Conservation (phyloP, 2,888 invertebrate genomes). For the Onchidella celtica region DNA sequence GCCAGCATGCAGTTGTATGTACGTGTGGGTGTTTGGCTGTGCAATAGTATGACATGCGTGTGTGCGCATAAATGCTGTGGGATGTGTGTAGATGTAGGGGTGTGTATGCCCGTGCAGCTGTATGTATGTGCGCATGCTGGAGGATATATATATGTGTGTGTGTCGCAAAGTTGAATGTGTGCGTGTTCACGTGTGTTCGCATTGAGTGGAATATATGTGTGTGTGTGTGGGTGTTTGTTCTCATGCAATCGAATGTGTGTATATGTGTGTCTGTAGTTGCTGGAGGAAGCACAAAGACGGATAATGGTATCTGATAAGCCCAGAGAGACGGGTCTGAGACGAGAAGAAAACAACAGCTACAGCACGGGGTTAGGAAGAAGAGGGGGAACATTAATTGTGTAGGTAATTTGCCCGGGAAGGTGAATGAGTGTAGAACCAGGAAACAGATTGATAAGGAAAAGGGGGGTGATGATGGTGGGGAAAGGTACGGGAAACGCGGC, state of each 20-base stretch:
- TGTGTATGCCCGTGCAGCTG: neutral
- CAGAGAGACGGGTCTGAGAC: no score
- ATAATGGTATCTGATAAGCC: no score
- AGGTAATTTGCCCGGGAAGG: no score
- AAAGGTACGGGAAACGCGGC: no score
- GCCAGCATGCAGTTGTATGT: no score
- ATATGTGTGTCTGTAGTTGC: neutral
- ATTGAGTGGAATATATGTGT: neutral
- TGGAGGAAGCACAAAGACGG: neutral
- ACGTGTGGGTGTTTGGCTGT: neutral
- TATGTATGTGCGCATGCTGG: neutral
- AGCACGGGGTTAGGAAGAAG: no score
- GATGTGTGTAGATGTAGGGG: neutral
- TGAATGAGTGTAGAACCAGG: no score
- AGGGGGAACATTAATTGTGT: no score
- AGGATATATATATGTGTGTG: neutral
- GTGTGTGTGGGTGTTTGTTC: neutral
- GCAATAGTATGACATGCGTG: neutral
- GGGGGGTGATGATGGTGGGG: no score
- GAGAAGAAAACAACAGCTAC: no score
- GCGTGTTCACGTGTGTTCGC: neutral
- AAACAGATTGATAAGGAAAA: no score
- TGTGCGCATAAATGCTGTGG: no score
- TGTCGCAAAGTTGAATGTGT: neutral
- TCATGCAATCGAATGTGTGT: neutral